phyloP scores from a whole-genome alignment of 1,140 invertebrate genomes.

The Globodera rostochiensis region DNA sequence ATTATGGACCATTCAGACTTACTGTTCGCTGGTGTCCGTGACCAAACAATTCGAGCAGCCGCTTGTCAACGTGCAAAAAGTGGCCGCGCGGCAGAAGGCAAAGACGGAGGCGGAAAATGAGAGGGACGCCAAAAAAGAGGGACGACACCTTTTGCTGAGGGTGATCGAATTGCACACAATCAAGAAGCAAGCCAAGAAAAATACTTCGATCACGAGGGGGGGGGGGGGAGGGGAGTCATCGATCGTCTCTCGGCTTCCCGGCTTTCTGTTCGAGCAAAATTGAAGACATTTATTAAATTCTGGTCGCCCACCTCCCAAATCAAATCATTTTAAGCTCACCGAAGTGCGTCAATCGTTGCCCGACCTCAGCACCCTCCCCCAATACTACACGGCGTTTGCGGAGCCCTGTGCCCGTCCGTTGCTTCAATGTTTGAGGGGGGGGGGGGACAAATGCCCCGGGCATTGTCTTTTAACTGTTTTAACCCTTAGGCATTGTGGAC shows the following conservation, averaged over 20 bases:
- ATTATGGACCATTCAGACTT: not conserved
- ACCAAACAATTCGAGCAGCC: slow-evolving; percentile 33
- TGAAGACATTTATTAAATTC: not conserved
- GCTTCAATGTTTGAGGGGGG: slow-evolving; percentile 33
- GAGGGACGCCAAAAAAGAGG: slow-evolving; percentile 9
- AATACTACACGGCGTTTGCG: slow-evolving; percentile 54
- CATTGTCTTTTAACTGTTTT: not conserved
- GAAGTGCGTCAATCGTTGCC: slow-evolving; percentile 32
- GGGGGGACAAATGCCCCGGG: not conserved
- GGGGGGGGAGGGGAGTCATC: too few relatives aligned
- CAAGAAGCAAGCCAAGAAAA: not conserved
- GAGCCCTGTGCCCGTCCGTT: slow-evolving; percentile 47
- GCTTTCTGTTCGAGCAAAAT: too few relatives aligned
- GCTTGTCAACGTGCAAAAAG: slow-evolving; percentile 42
- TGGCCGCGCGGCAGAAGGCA: slow-evolving; percentile 30
- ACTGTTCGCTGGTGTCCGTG: slow-evolving; percentile 33
- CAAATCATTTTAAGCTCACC: slow-evolving; percentile 34
- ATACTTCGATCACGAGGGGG: too few relatives aligned
- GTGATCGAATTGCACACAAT: slow-evolving; percentile 3
- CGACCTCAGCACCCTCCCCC: slow-evolving; percentile 44
- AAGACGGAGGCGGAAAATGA: slow-evolving; percentile 17
- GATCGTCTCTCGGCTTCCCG: too few relatives aligned
- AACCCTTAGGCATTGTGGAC: slow-evolving; percentile 34
- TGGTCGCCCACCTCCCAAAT: not conserved
- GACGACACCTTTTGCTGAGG: slow-evolving; percentile 27